Conservation (phyloP, 2,113 vertebrate species). For the Macquaria ambigua region DNA sequence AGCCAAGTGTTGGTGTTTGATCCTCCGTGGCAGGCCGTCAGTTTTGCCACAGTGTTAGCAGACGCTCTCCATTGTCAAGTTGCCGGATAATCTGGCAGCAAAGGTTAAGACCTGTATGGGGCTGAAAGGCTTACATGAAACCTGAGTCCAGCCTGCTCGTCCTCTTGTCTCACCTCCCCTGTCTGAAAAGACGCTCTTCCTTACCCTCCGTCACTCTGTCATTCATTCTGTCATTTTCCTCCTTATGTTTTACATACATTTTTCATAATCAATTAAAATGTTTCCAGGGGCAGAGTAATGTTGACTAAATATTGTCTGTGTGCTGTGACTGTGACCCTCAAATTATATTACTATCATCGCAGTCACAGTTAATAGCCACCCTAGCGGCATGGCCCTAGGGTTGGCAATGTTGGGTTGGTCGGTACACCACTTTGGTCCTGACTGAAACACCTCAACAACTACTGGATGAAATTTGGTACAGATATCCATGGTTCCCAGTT, state of each 20-base stretch:
- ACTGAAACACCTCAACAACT: neutral
- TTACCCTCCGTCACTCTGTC: conserved; percentile 8
- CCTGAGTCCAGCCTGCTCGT: conserved; percentile 48
- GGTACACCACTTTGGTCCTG: no score
- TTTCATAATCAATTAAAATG: neutral
- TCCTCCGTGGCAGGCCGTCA: conserved; percentile 19
- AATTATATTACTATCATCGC: neutral
- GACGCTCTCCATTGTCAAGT: conserved; percentile 40
- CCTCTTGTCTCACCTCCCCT: conserved; percentile 50
- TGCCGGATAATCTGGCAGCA: conserved; percentile 35
- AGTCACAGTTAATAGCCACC: neutral
- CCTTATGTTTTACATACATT: neutral
- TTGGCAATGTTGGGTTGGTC: no score
- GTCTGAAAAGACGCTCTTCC: conserved; percentile 19
- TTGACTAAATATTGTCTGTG: neutral
- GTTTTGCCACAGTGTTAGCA: conserved; percentile 20
- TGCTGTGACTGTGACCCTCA: neutral
- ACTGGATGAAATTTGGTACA: neutral
- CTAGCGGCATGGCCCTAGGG: neutral
- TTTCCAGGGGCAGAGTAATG: neutral
- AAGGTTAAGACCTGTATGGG: conserved; percentile 65
- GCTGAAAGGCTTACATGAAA: conserved; percentile 74
- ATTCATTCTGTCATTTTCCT: neutral
- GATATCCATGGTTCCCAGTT: neutral
- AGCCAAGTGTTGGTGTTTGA: conserved; percentile 38